phyloP scores from a whole-genome alignment of 2,113 vertebrate genomes.

The Eurypyga helias region DNA sequence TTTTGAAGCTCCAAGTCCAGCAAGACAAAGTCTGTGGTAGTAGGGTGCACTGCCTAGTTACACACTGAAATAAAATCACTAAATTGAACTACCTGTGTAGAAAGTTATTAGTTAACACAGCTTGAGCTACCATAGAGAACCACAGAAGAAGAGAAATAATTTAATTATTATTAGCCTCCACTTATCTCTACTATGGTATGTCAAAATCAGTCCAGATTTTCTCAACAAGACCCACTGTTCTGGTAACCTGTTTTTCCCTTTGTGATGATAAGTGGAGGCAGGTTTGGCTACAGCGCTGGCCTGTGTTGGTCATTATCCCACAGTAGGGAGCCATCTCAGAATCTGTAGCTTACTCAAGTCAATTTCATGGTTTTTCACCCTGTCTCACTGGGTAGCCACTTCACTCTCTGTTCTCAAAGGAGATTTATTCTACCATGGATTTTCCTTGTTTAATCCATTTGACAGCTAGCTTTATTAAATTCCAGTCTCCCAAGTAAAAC shows the following conservation, averaged over 20 bases:
- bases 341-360: neutral
- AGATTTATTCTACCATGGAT: neutral
- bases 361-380: neutral
- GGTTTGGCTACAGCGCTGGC: neutral
- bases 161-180: neutral
- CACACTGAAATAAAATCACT: constrained; percentile 67
- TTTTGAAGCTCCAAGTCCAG: constrained; percentile 79
- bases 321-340: neutral
- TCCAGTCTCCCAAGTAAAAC: neutral
- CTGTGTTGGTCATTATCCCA: neutral
- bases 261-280: neutral
- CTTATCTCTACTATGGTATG: neutral
- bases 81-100: constrained; percentile 36
- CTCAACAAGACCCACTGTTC: neutral
- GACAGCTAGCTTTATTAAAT: neutral
- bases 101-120: neutral
- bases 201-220: neutral
- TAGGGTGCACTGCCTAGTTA: constrained; percentile 75
- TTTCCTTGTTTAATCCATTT: neutral
- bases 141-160: neutral
- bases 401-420: neutral
- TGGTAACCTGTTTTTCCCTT: neutral
- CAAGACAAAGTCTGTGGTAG: constrained; percentile 75
- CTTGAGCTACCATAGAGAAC: neutral
- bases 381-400: neutral